Evolutionary conservation across 2,797 vertebrate genomes (phyloP).

Genomic region (Trematomus bernacchii): DNA sequence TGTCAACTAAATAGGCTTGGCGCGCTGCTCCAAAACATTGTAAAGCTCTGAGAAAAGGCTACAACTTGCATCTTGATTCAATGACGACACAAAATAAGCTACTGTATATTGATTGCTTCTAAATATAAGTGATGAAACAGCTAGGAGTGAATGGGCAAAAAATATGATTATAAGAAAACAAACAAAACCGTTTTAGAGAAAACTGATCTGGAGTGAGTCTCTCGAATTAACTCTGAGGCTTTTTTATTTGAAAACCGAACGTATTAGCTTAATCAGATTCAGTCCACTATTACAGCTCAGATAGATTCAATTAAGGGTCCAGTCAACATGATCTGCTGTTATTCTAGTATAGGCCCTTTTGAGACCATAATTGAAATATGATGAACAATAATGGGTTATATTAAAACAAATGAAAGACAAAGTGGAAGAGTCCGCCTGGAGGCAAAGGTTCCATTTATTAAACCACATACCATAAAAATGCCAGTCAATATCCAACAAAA

Average conservation of each 20-base stretch:
- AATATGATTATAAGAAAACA: background rate
- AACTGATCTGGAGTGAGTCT: constrained; percentile 3
- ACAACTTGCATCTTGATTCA: background rate
- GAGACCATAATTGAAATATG: too few relatives aligned
- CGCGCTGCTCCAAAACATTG: too few relatives aligned
- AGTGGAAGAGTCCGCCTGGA: background rate
- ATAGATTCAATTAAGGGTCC: constrained; percentile 13
- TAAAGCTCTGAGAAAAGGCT: too few relatives aligned
- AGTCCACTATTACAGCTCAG: constrained; percentile 13
- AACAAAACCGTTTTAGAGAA: background rate
- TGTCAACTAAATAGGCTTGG: too few relatives aligned
- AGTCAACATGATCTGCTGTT: constrained; percentile 14
- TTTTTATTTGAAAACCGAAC: constrained; percentile 7
- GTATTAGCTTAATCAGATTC: constrained; percentile 31
- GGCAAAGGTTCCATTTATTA: background rate
- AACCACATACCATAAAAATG: background rate
- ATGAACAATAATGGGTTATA: too few relatives aligned
- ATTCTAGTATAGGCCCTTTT: constrained; percentile 10
- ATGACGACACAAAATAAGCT: background rate
- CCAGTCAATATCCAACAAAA: too few relatives aligned
- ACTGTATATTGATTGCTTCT: background rate
- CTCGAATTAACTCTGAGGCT: background rate
- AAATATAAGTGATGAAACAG: background rate
- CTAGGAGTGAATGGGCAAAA: background rate
- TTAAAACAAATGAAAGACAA: too few relatives aligned